phyloP scores from a whole-genome alignment of 2,888 invertebrate genomes.

The Neoscelio sp. region DNA sequence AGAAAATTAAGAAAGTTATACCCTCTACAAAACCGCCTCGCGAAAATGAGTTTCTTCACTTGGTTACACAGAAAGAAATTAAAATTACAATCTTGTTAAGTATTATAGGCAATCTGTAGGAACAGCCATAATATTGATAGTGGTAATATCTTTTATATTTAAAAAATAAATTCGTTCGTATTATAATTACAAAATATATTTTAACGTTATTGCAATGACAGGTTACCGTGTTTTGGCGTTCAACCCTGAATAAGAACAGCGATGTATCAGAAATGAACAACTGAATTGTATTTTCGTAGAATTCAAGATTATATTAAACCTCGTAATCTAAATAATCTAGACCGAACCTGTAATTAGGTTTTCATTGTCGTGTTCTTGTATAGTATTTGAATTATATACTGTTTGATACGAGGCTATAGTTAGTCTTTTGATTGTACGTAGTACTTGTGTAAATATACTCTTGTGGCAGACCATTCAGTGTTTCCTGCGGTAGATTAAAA shows the following conservation, averaged over 20 bases:
- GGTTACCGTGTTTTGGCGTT: background rate
- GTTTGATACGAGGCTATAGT: constrained; percentile 39
- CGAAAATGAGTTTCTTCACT: constrained; percentile 43
- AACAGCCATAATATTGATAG: background rate
- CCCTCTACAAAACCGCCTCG: constrained; percentile 24
- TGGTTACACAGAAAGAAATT: constrained; percentile 31
- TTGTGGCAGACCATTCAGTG: constrained; percentile 29
- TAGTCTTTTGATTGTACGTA: constrained; percentile 47
- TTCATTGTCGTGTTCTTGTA: constrained; percentile 42
- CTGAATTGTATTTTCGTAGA: constrained; percentile 28
- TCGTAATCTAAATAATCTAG: constrained; percentile 42
- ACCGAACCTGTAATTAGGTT: constrained; percentile 50
- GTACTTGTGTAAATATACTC: constrained; percentile 48
- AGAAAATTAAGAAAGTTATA: constrained; percentile 36
- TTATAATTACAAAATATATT: too few species aligned
- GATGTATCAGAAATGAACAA: constrained; percentile 24
- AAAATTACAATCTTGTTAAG: constrained; percentile 21
- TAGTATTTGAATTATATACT: constrained; percentile 55
- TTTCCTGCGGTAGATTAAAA: constrained; percentile 16
- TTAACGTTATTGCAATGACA: background rate
- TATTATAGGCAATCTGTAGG: background rate
- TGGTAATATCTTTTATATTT: too few species aligned
- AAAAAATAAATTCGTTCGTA: too few species aligned
- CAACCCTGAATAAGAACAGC: constrained; percentile 17
- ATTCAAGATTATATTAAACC: constrained; percentile 32